Evolutionary conservation across 64 coral and sea anemone genomes (phyloP).

Genomic region (Actinia equina): DNA sequence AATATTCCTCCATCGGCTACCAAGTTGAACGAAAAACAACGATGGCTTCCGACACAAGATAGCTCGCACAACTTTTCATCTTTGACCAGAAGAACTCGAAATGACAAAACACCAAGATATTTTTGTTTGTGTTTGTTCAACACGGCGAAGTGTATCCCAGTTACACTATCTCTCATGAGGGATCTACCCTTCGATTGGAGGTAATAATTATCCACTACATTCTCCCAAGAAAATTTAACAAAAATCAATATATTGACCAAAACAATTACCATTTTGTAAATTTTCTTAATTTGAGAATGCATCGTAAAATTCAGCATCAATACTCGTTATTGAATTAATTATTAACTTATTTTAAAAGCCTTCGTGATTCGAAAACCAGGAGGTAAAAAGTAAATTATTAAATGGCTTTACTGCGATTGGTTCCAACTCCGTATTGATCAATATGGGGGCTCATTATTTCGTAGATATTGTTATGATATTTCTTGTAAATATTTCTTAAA

Average conservation of each 20-base stretch:
- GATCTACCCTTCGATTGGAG: not conserved
- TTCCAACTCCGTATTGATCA: too few relatives aligned
- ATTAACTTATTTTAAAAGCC: too few relatives aligned
- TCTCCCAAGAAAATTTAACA: not conserved
- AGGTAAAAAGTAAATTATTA: too few relatives aligned
- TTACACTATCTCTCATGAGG: not conserved
- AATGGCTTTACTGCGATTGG: too few relatives aligned
- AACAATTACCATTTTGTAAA: not conserved
- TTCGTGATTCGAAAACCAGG: too few relatives aligned
- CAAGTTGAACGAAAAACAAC: not conserved
- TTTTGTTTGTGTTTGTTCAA: not conserved
- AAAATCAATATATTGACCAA: not conserved
- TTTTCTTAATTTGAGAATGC: not conserved
- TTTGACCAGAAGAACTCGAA: not conserved
- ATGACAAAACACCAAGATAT: not conserved
- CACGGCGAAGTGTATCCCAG: not conserved
- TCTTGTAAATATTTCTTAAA: too few relatives aligned
- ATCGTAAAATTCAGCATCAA: not conserved
- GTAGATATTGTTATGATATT: too few relatives aligned
- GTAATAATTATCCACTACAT: not conserved
- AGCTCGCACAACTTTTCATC: not conserved
- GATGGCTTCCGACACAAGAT: not conserved
- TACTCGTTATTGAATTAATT: too few relatives aligned
- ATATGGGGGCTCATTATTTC: too few relatives aligned
- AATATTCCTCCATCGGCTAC: not conserved